Evolutionary conservation across 2,888 invertebrate species (phyloP).

Genomic region (Ypsolopha scabrella): DNA sequence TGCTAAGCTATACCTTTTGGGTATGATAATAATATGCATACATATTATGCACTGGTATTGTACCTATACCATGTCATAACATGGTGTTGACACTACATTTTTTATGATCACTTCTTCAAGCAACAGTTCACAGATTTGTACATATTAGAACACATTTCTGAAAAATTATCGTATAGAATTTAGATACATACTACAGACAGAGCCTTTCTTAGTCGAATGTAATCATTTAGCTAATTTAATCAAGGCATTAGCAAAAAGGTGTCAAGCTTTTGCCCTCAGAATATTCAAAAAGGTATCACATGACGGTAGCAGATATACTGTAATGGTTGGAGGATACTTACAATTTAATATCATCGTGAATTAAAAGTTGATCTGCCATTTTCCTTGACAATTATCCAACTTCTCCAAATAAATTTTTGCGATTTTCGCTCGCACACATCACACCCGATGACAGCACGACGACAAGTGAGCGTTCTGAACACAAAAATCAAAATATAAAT

Average conservation of each 20-base stretch:
- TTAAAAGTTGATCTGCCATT: conserved; percentile 73
- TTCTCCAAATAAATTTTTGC: neutral
- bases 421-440: conserved; percentile 6
- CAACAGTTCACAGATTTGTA: no score
- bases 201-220: no score
- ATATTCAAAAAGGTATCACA: neutral
- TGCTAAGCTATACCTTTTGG: no score
- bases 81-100: no score
- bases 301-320: neutral
- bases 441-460: conserved; percentile 6
- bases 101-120: no score
- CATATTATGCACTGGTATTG: no score
- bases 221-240: neutral
- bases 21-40: neutral
- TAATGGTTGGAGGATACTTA: conserved; percentile 46
- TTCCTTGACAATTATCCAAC: neutral
- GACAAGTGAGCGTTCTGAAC: conserved; percentile 5
- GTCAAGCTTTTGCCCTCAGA: neutral
- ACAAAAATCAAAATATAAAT: conserved; percentile 8
- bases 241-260: neutral
- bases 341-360: conserved; percentile 82
- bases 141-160: no score
- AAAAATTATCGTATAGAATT: neutral
- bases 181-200: neutral
- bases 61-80: no score